These are phyloP conservation scores for Manis javanica DNA, from an alignment of 2,797 vertebrate species.

Conservation along the genomic window DNA sequence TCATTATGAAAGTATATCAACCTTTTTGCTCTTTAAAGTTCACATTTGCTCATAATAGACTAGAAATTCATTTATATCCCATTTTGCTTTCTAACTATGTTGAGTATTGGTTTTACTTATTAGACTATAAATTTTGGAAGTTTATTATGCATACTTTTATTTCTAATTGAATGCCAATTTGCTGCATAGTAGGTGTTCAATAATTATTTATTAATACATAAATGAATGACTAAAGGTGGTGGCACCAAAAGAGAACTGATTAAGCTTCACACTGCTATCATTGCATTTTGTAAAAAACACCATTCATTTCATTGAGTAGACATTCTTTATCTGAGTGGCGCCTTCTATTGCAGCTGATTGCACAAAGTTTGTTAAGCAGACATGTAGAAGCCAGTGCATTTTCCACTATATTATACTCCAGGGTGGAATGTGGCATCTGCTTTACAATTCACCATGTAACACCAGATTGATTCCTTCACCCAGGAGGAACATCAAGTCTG, in stretches of 20 bases:
- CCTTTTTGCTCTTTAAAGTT: background rate
- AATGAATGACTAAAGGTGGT: background rate
- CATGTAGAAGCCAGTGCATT: background rate
- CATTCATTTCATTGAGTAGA: conserved; percentile 11
- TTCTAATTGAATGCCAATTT: background rate
- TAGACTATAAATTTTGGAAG: background rate
- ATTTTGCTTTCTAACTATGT: background rate
- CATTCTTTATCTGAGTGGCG: conserved; percentile 1
- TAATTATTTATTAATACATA: conserved; percentile 25
- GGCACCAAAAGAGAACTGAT: background rate
- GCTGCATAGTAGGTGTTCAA: background rate
- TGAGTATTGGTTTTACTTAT: background rate
- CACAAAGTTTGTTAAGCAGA: conserved; percentile 29
- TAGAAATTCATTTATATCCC: background rate
- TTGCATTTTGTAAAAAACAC: background rate
- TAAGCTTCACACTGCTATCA: background rate
- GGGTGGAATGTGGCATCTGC: conserved; percentile 62
- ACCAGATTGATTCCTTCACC: background rate
- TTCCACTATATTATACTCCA: conserved; percentile 45
- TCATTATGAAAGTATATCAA: background rate
- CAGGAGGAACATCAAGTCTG: conserved; percentile 52
- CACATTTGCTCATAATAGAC: background rate
- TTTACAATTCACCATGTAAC: background rate
- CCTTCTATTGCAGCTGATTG: conserved; percentile 42
- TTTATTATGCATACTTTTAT: background rate